Evolutionary conservation across 2,888 invertebrate genomes (phyloP), one percentile per base, ranked within the genome.

Genomic region (Strigamia crassipes): DNA sequence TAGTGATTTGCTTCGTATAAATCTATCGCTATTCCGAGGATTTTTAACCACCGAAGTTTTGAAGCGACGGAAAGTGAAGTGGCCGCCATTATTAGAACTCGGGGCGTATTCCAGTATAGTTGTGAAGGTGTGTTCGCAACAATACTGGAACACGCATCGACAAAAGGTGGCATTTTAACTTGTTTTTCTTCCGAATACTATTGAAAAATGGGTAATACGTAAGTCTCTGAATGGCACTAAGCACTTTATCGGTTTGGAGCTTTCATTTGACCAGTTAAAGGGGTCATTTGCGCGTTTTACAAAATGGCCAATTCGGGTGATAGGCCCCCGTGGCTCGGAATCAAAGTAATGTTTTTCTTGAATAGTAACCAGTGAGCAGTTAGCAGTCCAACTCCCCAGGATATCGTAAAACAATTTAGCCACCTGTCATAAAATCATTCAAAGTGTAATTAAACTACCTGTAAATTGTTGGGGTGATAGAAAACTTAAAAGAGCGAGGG

Each of bases 361-460:
- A 56, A 56, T 73, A n/a, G 73, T 73, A 27, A 73, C 31, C 73
- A 73, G 73, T 73, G 73, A 56, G 18, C 56, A 56, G 56, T 56
- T 56, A 56, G 73, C 73, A 27, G 31, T 73, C 10, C 27, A 73
- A 73, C 31, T 73, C 73, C 73, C 73, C 31, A 73, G 73, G 31
- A 73, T 27, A 31, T 31, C 31, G 73, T 73, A 73, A 73, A 73
- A 73, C 73, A 73, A 73, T 73, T 73, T 73, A 73, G 73, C 73
- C 73, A 73, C 73, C 73, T 73, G 73, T 73, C 73, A 73, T 73
- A 73, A 73, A 73, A 73, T 31, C 73, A 73, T 73, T 73, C 27
- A 73, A 73, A 73, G 73, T 73, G 73, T 73, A 73, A 73, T 73
- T 73, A 73, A 73, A 73, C 73, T 73, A 73, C 73, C 73, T 73